Evolutionary conservation across 2,888 invertebrate species (phyloP).

Genomic region (Drosophila merina): DNA sequence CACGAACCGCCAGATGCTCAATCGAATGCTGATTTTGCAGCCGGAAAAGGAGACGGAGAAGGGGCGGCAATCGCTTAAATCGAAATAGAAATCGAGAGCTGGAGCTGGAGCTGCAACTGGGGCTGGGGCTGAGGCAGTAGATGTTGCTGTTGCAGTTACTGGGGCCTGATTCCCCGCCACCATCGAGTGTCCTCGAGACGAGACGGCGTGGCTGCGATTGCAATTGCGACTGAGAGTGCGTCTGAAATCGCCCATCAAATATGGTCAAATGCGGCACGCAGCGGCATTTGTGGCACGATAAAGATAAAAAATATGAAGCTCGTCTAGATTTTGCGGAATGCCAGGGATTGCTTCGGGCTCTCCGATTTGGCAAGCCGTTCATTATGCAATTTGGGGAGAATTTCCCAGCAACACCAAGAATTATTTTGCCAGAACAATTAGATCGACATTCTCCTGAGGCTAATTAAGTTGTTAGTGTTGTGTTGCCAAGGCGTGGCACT

Average conservation of each 20-base stretch:
- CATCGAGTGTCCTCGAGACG: conserved; percentile 35
- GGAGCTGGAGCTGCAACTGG: conserved; percentile 9
- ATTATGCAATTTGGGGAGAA: conserved; percentile 62
- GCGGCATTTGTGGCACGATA: conserved; percentile 59
- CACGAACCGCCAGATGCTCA: conserved; percentile 53
- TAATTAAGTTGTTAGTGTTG: conserved; percentile 61
- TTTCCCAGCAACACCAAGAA: conserved; percentile 39
- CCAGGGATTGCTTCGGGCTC: conserved; percentile 44
- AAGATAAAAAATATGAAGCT: conserved; percentile 45
- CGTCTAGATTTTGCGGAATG: conserved; percentile 21
- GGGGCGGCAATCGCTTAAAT: conserved; percentile 3
- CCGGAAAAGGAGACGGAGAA: conserved; percentile 7
- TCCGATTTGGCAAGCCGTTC: conserved; percentile 47
- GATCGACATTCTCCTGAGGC: conserved; percentile 53
- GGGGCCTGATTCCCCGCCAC: conserved; percentile 8
- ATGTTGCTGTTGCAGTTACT: neutral
- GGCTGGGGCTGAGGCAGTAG: neutral
- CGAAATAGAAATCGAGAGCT: conserved; percentile 6
- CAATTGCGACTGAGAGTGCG: conserved; percentile 12
- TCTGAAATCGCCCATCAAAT: conserved; percentile 56
- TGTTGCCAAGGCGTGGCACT: conserved; percentile 8
- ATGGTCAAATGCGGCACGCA: conserved; percentile 75
- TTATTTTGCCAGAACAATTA: conserved; percentile 56
- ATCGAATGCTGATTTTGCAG: conserved; percentile 6
- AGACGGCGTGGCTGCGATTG: conserved; percentile 34